Conservation (phyloP, 2,888 invertebrate species). For the Syrphus vitripennis region DNA sequence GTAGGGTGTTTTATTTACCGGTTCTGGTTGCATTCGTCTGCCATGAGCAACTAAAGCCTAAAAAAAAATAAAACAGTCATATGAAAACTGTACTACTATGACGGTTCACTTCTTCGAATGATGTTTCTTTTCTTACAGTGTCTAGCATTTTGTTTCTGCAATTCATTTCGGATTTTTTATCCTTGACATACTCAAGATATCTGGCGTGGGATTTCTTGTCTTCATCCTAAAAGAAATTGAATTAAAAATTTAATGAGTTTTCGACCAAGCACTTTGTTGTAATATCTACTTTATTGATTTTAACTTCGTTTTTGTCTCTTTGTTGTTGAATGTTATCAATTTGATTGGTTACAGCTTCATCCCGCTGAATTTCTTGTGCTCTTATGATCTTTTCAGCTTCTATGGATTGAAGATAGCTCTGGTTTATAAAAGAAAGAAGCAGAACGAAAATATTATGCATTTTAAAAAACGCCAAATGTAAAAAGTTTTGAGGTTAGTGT, state of each 20-base stretch:
- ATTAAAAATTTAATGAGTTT: not conserved
- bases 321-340: not conserved
- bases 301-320: not conserved
- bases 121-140: slow-evolving; percentile 25
- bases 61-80: not conserved
- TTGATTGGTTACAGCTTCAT: slow-evolving; percentile 20
- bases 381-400: not conserved
- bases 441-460: not conserved
- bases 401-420: slow-evolving; percentile 7
- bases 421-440: not conserved
- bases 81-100: not conserved
- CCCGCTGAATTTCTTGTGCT: not conserved
- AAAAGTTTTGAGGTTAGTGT: too few relatives aligned
- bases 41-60: slow-evolving; percentile 43
- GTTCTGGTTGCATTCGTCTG: slow-evolving; percentile 9
- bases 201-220: slow-evolving; percentile 1
- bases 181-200: slow-evolving; percentile 42
- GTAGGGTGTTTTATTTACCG: slow-evolving; percentile 43
- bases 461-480: too few relatives aligned
- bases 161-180: slow-evolving; percentile 38
- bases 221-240: not conserved
- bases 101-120: too few relatives aligned
- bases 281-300: slow-evolving; percentile 14
- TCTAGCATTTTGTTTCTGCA: slow-evolving; percentile 42
- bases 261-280: not conserved